phyloP scores from a whole-genome alignment of 2,797 vertebrate species.

The Leptodactylus fallax region DNA sequence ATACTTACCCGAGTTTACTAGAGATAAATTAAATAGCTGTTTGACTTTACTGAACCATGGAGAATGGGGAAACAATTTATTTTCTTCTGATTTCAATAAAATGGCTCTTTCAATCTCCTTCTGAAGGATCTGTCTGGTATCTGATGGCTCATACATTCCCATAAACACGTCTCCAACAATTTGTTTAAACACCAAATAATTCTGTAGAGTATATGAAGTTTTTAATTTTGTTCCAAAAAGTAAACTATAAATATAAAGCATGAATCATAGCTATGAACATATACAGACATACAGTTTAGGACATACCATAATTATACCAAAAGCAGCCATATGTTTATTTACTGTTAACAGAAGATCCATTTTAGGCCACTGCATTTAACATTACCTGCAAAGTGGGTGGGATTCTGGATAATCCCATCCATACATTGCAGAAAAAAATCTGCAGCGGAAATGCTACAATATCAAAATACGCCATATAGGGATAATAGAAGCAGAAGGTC shows the following conservation, averaged over 20 bases:
- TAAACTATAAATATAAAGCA: neutral
- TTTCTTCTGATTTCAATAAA: conserved; percentile 55
- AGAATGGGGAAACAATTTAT: conserved; percentile 56
- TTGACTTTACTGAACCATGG: conserved; percentile 64
- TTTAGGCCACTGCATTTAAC: too few species aligned
- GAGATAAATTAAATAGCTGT: conserved; percentile 56
- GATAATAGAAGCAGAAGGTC: too few species aligned
- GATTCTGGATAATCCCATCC: too few species aligned
- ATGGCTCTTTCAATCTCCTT: conserved; percentile 62
- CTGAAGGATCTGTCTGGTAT: conserved; percentile 25
- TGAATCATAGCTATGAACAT: neutral
- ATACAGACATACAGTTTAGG: neutral
- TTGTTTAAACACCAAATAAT: conserved; percentile 53
- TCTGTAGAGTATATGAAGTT: conserved; percentile 40
- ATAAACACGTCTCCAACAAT: conserved; percentile 62
- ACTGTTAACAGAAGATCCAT: too few species aligned
- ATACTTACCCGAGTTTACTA: conserved; percentile 50
- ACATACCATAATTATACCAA: too few species aligned
- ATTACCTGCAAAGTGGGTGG: too few species aligned
- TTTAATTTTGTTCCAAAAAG: neutral
- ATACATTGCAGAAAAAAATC: too few species aligned
- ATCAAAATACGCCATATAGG: too few species aligned
- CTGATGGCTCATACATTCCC: conserved; percentile 50
- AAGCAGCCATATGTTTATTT: too few species aligned
- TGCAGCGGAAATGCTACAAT: too few species aligned